Evolutionary conservation across 2,888 invertebrate species (phyloP).

Genomic region (Leucophenga maculata): DNA sequence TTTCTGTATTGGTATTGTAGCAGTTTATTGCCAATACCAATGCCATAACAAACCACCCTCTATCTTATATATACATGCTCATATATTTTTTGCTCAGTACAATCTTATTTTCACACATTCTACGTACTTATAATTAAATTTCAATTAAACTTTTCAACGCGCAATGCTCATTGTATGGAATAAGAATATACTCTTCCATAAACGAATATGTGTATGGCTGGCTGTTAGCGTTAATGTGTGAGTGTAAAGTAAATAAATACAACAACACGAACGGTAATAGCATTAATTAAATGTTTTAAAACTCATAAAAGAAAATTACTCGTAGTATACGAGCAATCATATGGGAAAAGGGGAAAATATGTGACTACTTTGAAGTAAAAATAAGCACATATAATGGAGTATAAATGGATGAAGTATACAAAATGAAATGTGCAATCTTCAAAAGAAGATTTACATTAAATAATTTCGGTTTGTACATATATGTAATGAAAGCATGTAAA

Average conservation of each 20-base stretch:
- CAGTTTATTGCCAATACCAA: too few relatives aligned
- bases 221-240: constrained; percentile 23
- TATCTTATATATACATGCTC: neutral
- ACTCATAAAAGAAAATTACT: constrained; percentile 36
- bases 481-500: too few relatives aligned
- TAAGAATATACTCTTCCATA: neutral
- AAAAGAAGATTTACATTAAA: too few relatives aligned
- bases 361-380: too few relatives aligned
- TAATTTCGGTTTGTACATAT: too few relatives aligned
- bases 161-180: constrained; percentile 27
- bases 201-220: neutral
- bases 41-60: neutral
- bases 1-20: too few relatives aligned
- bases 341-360: too few relatives aligned
- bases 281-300: constrained; percentile 59
- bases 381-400: too few relatives aligned
- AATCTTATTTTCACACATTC: constrained; percentile 36
- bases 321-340: too few relatives aligned
- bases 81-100: neutral
- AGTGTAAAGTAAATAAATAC: neutral
- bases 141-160: constrained; percentile 57
- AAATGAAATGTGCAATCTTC: too few relatives aligned
- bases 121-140: constrained; percentile 52
- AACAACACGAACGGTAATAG: constrained; percentile 33
- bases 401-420: too few relatives aligned